Evolutionary conservation across 2,113 vertebrate species (phyloP), one percentile per base, ranked within the genome.

Genomic region (Elephantulus edwardii): DNA sequence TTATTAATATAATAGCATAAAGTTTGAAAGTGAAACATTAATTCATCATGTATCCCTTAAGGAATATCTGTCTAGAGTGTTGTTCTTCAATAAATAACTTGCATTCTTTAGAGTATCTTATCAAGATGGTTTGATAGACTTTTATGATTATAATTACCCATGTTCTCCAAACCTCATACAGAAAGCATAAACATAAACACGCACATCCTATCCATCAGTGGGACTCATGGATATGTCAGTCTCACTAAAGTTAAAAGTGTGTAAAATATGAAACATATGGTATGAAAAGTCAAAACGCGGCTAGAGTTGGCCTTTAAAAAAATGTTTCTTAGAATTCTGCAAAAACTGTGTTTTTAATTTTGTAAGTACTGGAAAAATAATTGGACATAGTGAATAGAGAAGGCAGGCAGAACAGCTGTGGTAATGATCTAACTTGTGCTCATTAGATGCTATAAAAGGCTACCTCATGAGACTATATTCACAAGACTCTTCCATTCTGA

Each of bases 211-310:
- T 81, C 91, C 81, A 83, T 50, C 68, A 83, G 66, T 40, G 3
- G 68, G 80, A 94, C 26, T 88, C 83, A 40, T 19, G 48, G 30
- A n/a, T 71, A 90, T 91, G 74, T 60, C 56, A 71, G 40, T 52
- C 38, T 79, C 85, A 82, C 90, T 88, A 82, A 0, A 83, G 66
- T 83, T 44, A 79, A 88, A 83, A 75, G 50, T 56, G 60, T 78
- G 52, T 44, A 72, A 95, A 95, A 95, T 88, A 84, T 86, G 75
- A 95, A 94, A 79, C 93, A 95, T 14, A 72, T 80, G 91, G 12
- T 13, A 89, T 38, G 13, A 83, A 72, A 91, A 93, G 52, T 76
- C 60, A 91, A 94, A 78, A 89, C 68, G 74, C 62, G 40, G 50
- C 54, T 88, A 64, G 64, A 33, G 26, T 12, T 93, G 68, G 14